Conservation (phyloP, 2,797 vertebrate genomes). For the Sciaenops ocellatus region DNA sequence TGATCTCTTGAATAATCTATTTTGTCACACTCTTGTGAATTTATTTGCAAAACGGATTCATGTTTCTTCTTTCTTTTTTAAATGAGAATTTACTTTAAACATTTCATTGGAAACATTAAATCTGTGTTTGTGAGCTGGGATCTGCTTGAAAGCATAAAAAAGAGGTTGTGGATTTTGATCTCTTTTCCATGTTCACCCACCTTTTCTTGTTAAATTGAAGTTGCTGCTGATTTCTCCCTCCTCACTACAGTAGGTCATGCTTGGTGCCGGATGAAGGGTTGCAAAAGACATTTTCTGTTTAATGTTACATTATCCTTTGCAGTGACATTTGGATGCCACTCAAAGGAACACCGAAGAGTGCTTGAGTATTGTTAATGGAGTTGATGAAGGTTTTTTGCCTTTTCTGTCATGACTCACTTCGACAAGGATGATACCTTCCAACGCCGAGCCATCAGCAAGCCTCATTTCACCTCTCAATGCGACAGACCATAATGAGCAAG, state of each 20-base stretch:
- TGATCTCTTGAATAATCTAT: neutral
- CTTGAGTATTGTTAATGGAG: conserved; percentile 61
- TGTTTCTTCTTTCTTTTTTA: neutral
- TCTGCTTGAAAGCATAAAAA: neutral
- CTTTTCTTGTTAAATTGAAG: neutral
- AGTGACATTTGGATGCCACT: conserved; percentile 64
- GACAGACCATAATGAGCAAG: conserved; percentile 79
- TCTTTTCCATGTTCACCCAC: neutral
- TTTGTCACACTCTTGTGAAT: neutral
- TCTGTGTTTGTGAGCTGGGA: neutral
- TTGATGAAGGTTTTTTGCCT: conserved; percentile 63
- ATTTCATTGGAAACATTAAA: neutral
- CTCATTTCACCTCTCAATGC: conserved; percentile 83
- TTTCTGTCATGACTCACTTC: conserved; percentile 65
- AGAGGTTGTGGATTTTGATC: neutral
- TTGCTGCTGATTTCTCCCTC: neutral
- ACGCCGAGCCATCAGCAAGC: conserved; percentile 75
- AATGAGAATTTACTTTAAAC: neutral
- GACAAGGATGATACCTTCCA: conserved; percentile 70
- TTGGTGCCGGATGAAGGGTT: conserved; percentile 29
- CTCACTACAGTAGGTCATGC: neutral
- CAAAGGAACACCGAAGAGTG: conserved; percentile 51
- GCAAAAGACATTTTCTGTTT: conserved; percentile 54
- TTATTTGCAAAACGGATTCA: neutral
- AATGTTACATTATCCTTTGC: conserved; percentile 60